Conservation (phyloP, 2,888 invertebrate species). For the Acanthosepion lycidas region DNA sequence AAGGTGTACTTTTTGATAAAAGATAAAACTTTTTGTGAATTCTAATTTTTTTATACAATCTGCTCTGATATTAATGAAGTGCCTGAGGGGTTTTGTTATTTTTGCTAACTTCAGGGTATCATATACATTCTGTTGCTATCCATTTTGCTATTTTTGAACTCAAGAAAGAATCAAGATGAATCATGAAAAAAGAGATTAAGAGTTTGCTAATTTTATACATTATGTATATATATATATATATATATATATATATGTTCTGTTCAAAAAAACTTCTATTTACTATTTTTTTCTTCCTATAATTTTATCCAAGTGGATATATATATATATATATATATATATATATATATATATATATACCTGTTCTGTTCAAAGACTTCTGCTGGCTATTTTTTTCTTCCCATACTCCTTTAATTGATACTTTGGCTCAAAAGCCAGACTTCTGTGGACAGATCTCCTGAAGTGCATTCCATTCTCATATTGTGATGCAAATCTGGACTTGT, state of each 20-base stretch:
- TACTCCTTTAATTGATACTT: background rate
- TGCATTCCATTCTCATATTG: background rate
- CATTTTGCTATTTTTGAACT: background rate
- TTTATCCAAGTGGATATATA: background rate
- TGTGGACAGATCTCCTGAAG: background rate
- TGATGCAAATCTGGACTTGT: background rate
- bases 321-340: no score
- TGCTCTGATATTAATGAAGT: background rate
- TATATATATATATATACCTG: background rate
- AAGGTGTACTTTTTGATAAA: no score
- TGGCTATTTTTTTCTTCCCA: background rate
- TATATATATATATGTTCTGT: background rate
- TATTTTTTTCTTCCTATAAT: background rate
- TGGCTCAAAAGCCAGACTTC: background rate
- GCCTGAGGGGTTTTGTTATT: background rate
- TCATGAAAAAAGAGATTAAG: background rate
- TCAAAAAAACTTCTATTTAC: background rate
- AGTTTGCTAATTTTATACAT: background rate
- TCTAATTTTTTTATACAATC: background rate
- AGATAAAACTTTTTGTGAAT: background rate
- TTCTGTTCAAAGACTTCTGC: background rate
- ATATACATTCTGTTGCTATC: background rate
- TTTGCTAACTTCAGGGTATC: background rate
- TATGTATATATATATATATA: no score
- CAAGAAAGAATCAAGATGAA: background rate